Evolutionary conservation across 2,797 vertebrate genomes (phyloP).

Genomic region (Spinus olivaceus): DNA sequence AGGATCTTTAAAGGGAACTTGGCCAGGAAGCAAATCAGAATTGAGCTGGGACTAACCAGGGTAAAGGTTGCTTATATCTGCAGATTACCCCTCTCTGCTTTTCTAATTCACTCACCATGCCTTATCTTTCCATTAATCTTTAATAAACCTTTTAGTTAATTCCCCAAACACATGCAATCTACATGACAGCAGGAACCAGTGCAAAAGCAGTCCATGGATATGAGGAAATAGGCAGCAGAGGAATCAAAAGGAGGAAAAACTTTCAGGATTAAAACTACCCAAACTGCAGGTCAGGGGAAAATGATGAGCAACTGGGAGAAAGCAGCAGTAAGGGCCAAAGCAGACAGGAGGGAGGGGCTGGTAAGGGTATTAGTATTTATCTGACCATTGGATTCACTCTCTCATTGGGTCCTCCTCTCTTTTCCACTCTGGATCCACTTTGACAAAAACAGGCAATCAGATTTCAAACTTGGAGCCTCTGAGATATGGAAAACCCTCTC

Average conservation of each 20-base stretch:
- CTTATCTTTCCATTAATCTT: constrained; percentile 68
- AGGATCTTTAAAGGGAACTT: not conserved
- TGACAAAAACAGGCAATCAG: not conserved
- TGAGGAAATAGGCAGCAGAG: not conserved
- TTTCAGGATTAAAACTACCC: constrained; percentile 34
- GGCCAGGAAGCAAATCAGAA: constrained; percentile 20
- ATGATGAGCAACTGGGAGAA: not conserved
- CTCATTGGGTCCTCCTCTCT: not conserved
- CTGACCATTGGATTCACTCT: not conserved
- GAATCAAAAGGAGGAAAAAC: constrained; percentile 48
- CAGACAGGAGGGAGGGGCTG: not conserved
- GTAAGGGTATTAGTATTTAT: not conserved
- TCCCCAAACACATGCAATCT: constrained; percentile 47
- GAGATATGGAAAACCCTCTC: constrained; percentile 3
- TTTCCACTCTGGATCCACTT: not conserved
- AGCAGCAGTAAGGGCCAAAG: not conserved
- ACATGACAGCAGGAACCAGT: constrained; percentile 48
- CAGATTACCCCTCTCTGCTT: constrained; percentile 65
- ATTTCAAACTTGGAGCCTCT: constrained; percentile 26
- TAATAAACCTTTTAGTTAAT: constrained; percentile 70
- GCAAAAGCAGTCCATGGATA: not conserved
- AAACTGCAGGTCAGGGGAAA: not conserved
- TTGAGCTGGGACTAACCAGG: constrained; percentile 31
- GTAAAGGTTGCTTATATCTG: constrained; percentile 49
- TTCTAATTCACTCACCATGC: constrained; percentile 55